phyloP scores from a whole-genome alignment of 2,797 vertebrate species.

The Lemur catta region DNA sequence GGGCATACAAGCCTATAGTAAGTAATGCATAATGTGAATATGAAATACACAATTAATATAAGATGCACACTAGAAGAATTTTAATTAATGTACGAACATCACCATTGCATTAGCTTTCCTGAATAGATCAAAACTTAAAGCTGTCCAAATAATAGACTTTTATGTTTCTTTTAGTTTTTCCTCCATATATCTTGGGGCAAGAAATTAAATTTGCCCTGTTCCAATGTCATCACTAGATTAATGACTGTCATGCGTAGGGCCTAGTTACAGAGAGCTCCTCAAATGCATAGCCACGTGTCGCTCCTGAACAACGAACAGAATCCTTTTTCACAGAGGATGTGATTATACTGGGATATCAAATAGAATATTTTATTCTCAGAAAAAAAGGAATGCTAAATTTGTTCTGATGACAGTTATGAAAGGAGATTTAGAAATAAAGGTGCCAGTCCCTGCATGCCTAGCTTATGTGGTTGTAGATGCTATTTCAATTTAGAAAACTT shows the following conservation, averaged over 20 bases:
- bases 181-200: constrained; percentile 38
- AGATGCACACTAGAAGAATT: neutral
- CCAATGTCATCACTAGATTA: constrained; percentile 62
- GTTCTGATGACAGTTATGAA: neutral
- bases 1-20: neutral
- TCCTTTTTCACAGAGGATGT: constrained; percentile 49
- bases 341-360: constrained; percentile 27
- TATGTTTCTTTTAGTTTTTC: constrained; percentile 29
- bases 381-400: constrained; percentile 13
- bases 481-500: neutral
- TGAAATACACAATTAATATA: constrained; percentile 40
- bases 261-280: constrained; percentile 13
- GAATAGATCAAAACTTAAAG: constrained; percentile 53
- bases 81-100: constrained; percentile 59
- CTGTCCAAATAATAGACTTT: constrained; percentile 48
- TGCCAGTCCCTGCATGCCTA: neutral
- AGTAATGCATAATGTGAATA: neutral
- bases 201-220: constrained; percentile 54
- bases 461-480: neutral
- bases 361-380: constrained; percentile 9
- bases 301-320: constrained; percentile 36
- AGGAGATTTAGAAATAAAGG: constrained; percentile 34
- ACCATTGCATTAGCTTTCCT: constrained; percentile 49
- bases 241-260: constrained; percentile 29
- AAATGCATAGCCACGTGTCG: neutral